phyloP scores from a whole-genome alignment of 1,140 invertebrate genomes.

The Pseudoatta argentina region DNA sequence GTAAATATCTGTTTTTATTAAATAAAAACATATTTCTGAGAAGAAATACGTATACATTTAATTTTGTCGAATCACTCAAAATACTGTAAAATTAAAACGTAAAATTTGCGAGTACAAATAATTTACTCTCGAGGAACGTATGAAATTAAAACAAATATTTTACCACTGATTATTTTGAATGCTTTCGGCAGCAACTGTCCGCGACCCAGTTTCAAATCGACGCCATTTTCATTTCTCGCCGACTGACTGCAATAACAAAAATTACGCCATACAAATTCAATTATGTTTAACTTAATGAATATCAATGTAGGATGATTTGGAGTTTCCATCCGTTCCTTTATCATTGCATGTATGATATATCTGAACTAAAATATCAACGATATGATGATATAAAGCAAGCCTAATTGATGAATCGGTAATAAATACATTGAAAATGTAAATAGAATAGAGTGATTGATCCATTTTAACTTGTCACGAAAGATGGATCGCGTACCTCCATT shows the following conservation, averaged over 20 bases:
- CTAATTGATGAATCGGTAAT: conserved; percentile 45
- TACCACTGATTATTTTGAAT: conserved; percentile 87
- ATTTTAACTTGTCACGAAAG: conserved; percentile 31
- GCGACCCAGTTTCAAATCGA: conserved; percentile 89
- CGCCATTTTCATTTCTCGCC: conserved; percentile 80
- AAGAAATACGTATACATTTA: too few relatives aligned
- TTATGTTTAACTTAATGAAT: conserved; percentile 60
- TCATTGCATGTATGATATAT: background rate
- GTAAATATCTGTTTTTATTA: background rate
- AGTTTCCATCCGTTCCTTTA: background rate
- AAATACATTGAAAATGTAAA: background rate
- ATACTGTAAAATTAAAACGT: background rate
- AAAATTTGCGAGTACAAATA: background rate
- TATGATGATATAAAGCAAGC: conserved; percentile 6
- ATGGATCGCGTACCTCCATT: conserved; percentile 82
- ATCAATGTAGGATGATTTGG: background rate
- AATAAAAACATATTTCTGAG: too few relatives aligned
- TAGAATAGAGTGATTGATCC: conserved; percentile 30
- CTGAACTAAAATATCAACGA: conserved; percentile 21
- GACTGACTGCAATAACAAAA: conserved; percentile 79
- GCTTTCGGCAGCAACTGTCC: conserved; percentile 92
- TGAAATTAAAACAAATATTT: background rate
- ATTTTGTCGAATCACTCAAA: background rate
- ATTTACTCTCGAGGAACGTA: background rate
- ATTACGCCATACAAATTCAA: conserved; percentile 31